Evolutionary conservation across 1,140 invertebrate genomes (phyloP).

Genomic region (Pomacea maculata): DNA sequence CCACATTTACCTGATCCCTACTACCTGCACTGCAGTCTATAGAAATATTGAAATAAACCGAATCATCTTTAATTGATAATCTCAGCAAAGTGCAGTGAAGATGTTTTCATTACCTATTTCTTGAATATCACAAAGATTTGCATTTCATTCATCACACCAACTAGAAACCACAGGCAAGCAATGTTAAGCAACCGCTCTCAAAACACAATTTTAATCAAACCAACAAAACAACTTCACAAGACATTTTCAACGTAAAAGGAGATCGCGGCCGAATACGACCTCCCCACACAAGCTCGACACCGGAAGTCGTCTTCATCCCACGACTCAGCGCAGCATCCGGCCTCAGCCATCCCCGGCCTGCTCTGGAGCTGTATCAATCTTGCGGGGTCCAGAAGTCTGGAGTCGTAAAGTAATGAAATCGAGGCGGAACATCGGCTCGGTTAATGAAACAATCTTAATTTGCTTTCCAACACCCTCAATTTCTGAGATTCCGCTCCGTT

Average conservation of each 20-base stretch:
- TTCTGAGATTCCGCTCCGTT: neutral
- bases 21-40: too few species aligned
- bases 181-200: too few species aligned
- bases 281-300: neutral
- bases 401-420: slow-evolving; percentile 17
- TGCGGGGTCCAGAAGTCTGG: neutral
- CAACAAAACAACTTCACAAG: neutral
- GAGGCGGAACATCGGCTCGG: slow-evolving; percentile 10
- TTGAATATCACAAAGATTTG: too few species aligned
- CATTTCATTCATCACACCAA: too few species aligned
- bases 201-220: too few species aligned
- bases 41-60: too few species aligned
- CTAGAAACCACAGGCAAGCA: too few species aligned
- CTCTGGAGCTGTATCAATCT: neutral
- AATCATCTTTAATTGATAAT: too few species aligned
- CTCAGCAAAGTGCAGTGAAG: too few species aligned
- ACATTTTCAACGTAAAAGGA: neutral
- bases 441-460: slow-evolving; percentile 21
- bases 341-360: too few species aligned
- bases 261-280: neutral
- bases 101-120: too few species aligned
- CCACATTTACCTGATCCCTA: too few species aligned
- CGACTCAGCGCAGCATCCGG: neutral
- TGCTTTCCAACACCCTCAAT: slow-evolving; percentile 1
- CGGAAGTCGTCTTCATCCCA: neutral